phyloP scores from a whole-genome alignment of 2,113 vertebrate genomes.

The Oceanodroma tethys region DNA sequence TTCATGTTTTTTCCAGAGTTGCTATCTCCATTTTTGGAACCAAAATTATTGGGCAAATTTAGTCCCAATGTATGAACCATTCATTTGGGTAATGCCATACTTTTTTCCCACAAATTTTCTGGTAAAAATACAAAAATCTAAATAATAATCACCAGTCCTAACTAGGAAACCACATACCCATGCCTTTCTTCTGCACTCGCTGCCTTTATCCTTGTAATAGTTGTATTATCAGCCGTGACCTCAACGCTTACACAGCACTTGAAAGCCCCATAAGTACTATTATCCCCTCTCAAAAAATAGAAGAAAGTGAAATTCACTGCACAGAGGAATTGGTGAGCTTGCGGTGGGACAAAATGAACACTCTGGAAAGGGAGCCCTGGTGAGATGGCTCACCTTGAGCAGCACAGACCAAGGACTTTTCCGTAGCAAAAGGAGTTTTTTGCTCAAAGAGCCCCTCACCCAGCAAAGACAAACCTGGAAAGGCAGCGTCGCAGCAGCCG shows the following conservation, averaged over 20 bases:
- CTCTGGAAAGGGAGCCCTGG: neutral
- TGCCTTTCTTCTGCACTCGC: neutral
- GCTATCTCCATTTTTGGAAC: neutral
- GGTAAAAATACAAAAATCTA: neutral
- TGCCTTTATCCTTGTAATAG: neutral
- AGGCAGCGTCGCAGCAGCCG: rapidly evolving
- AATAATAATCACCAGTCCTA: neutral
- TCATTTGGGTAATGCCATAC: neutral
- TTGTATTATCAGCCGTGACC: neutral
- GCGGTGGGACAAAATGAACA: neutral
- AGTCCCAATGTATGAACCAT: neutral
- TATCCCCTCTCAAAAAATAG: neutral
- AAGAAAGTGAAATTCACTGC: neutral
- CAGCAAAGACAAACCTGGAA: neutral
- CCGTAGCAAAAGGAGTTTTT: neutral
- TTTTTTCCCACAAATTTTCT: neutral
- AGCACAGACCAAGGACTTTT: neutral
- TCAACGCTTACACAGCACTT: neutral
- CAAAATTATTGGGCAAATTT: neutral
- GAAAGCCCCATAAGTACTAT: neutral
- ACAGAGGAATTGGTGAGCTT: neutral
- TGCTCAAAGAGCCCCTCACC: neutral
- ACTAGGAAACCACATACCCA: neutral
- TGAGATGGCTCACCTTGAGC: neutral
- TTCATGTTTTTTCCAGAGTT: neutral